These are phyloP conservation scores for Antechinus flavipes DNA, from an alignment of 2,113 vertebrate species.

Conservation along the genomic window DNA sequence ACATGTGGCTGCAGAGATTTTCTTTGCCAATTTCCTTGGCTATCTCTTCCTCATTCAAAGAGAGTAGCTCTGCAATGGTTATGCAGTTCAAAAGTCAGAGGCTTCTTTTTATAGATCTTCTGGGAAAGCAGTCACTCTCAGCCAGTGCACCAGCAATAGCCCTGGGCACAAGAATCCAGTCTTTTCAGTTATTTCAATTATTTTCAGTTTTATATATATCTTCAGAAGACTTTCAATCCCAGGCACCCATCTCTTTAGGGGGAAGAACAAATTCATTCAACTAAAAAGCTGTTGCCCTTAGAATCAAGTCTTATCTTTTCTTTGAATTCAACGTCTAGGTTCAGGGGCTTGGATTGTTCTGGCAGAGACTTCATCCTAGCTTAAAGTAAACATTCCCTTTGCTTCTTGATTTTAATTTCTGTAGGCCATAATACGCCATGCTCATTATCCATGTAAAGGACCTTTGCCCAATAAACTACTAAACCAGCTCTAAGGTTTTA, in stretches of 20 bases:
- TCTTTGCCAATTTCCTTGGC: not conserved
- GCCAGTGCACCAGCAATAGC: not conserved
- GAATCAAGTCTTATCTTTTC: not conserved
- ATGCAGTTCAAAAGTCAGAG: not conserved
- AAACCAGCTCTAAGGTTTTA: not conserved
- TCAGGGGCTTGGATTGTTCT: not conserved
- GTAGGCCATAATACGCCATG: not conserved
- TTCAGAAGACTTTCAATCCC: not conserved
- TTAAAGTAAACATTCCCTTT: not conserved
- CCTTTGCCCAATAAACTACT: not conserved
- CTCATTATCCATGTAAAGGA: not conserved
- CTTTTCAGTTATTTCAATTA: not conserved
- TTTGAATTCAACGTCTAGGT: not conserved
- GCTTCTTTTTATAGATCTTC: not conserved
- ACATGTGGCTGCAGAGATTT: not conserved
- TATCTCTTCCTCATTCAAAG: not conserved
- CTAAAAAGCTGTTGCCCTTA: not conserved
- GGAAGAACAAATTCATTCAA: not conserved
- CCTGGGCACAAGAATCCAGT: not conserved
- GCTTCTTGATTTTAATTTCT: not conserved
- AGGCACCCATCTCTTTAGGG: not conserved
- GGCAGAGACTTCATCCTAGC: not conserved
- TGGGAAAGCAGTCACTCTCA: not conserved
- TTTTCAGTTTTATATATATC: not conserved
- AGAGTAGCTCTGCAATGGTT: not conserved